These are phyloP conservation scores for Drosophila triauraria DNA, from an alignment of 1,140 invertebrate genomes.

Conservation along the genomic window DNA sequence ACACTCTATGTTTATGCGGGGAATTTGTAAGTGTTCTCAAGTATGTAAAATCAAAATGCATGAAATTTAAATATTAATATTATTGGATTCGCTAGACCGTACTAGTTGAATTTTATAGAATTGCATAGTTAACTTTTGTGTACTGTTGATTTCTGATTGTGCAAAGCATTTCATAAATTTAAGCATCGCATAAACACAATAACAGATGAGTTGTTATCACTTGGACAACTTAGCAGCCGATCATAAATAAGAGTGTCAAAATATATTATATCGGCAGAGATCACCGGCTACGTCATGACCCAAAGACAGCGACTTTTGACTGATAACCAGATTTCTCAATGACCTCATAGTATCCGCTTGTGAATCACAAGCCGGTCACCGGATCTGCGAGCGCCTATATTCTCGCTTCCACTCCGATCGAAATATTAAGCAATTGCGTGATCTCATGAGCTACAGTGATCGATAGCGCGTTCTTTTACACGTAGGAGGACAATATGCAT, in stretches of 20 bases:
- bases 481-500: conserved; percentile 2
- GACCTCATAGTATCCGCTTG: conserved; percentile 49
- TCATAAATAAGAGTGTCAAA: conserved; percentile 24
- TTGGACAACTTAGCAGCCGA: conserved; percentile 1
- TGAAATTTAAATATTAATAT: background rate
- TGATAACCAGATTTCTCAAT: conserved; percentile 48
- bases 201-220: conserved; percentile 27
- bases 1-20: background rate
- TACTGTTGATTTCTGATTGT: background rate
- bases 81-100: background rate
- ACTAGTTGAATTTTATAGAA: background rate
- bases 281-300: conserved; percentile 50
- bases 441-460: conserved; percentile 52
- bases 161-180: background rate
- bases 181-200: background rate
- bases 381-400: background rate
- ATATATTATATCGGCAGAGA: conserved; percentile 17
- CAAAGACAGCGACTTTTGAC: conserved; percentile 7
- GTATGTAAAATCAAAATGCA: background rate
- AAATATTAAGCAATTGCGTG: conserved; percentile 49
- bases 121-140: background rate
- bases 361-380: conserved; percentile 61
- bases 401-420: conserved; percentile 54
- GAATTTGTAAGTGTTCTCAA: background rate
- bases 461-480: conserved; percentile 1